Base-by-base conservation (phyloP, 2,888 invertebrate species). In the Heliconius ethilla region DNA sequence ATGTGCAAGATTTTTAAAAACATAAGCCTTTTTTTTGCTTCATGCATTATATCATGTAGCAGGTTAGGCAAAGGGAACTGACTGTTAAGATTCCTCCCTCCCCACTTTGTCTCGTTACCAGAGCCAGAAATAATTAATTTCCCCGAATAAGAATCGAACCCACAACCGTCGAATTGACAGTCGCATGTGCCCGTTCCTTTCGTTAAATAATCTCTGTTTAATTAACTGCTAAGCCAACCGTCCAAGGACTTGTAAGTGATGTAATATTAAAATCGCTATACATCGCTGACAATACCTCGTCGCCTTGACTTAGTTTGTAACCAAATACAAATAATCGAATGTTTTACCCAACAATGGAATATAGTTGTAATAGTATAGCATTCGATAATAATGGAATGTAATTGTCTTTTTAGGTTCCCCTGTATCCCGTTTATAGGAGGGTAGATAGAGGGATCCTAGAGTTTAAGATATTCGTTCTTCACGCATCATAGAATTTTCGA, bases 241-340 rank as follows among this genome's bases (percentile, higher is more conserved):
- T 15, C 29, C 70, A 59, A 72, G 55, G 70, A 59, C 72, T 25
- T 33, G 15, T 72, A 9, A n/a, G 15, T 59, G n/a, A 59, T 33
- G n/a, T 59, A 59, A 72, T 72, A 72, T 59, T 72, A 59, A 72
- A 72, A 72, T 72, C 63, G 45, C 40, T 74, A 62, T 62, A 65
- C 74, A 65, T 45, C 45, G 74, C 63, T 63, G 74, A 75, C 55
- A 69, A 69, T 69, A 59, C 65, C 45, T 45, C 51, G 51, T 45
- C n/a, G n/a, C 63, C 65, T 45, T 76, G 70, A 65, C 51, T 76
- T 22, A 27, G 40, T 70, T 40, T 18, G 37, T 40, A 51, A 72
- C 11, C 62, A 65, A 29, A 76, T 70, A 45, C 18, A n/a, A 70
- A 29, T 62, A 63, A n/a, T 25, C 29, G 40, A 63, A 65, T 33